Evolutionary conservation across 2,797 vertebrate genomes (phyloP).

Genomic region (Rachycentron canadum): DNA sequence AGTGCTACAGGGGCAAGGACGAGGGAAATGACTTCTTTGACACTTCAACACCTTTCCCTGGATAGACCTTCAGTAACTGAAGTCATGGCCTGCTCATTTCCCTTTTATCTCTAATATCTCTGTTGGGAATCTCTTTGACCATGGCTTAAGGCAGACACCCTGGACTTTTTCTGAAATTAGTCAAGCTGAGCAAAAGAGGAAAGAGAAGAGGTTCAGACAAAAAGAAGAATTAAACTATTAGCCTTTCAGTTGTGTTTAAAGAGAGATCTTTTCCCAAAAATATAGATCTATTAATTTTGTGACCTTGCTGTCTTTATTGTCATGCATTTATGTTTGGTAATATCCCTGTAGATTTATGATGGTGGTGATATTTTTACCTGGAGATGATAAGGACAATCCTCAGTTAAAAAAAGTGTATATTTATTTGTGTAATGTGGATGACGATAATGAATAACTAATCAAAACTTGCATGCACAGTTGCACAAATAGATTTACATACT

Average conservation of each 20-base stretch:
- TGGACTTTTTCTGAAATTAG: neutral
- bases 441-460: neutral
- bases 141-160: neutral
- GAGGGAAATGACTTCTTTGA: neutral
- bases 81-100: neutral
- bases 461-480: neutral
- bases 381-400: too few species aligned
- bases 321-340: slow-evolving; percentile 16
- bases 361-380: neutral
- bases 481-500: neutral
- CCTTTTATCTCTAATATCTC: too few species aligned
- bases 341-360: neutral
- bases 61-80: neutral
- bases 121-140: neutral
- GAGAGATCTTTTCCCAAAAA: neutral
- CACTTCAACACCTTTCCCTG: neutral
- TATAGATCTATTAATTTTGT: neutral
- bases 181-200: neutral
- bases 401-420: slow-evolving; percentile 4
- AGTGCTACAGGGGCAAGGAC: too few species aligned
- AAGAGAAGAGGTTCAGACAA: neutral
- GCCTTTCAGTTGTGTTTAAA: slow-evolving; percentile 28
- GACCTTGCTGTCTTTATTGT: neutral
- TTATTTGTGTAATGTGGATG: neutral
- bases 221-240: slow-evolving; percentile 20